A percentile compares a stretch with the other conserved stretches of the same genome.
These are phyloP conservation scores for Limnephilus rhombicus DNA, from an alignment of 2,888 invertebrate species.

Conservation along the genomic window DNA sequence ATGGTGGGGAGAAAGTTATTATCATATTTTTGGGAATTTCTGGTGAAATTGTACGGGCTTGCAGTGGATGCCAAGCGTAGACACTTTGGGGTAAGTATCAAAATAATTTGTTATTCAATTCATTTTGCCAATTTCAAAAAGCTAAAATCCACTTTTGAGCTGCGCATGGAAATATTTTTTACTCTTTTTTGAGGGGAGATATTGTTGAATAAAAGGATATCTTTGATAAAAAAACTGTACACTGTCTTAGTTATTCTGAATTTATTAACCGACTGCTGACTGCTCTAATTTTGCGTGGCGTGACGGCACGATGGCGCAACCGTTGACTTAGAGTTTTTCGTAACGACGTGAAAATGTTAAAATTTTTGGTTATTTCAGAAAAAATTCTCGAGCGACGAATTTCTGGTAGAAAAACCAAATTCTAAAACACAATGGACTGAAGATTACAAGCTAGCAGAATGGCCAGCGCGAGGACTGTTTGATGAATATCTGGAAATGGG, in stretches of 20 bases:
- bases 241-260: neutral
- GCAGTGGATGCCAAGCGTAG: neutral
- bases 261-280: neutral
- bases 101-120: neutral
- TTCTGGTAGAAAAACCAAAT: neutral
- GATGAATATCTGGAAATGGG: constrained; percentile 99
- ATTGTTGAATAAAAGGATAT: too few species aligned
- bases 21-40: constrained; percentile 92
- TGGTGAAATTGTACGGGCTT: constrained; percentile 84
- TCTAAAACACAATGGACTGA: constrained; percentile 85
- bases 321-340: neutral
- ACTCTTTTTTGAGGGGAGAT: neutral
- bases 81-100: constrained; percentile 71
- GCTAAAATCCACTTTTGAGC: neutral
- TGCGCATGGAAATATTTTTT: neutral
- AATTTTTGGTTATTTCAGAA: neutral
- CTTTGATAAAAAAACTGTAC: too few species aligned
- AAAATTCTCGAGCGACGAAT: neutral
- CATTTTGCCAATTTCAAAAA: neutral
- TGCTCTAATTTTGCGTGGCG: neutral
- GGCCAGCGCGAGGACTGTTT: constrained; percentile 92
- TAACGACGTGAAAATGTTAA: neutral
- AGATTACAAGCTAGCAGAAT: constrained; percentile 91
- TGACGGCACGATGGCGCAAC: neutral
- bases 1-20: constrained; percentile 97